Evolutionary conservation across 2,113 vertebrate genomes (phyloP), one percentile per base, ranked within the genome.

Genomic region (Piprites chloris): DNA sequence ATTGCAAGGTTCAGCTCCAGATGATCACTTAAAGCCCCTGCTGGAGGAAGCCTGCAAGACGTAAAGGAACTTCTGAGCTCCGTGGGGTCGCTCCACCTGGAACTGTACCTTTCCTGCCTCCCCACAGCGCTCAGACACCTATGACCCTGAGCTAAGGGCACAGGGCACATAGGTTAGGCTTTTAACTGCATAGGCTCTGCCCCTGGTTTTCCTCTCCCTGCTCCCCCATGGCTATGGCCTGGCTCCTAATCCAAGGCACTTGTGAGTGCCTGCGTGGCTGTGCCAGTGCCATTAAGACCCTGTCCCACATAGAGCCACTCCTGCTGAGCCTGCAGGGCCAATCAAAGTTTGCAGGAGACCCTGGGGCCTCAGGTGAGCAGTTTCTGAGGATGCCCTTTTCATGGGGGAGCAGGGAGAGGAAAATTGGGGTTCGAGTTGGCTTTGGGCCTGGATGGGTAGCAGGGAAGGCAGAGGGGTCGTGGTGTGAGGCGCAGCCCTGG

Each of bases 251-350:
- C 69, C 7, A 2, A 61, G n/a, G 11, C 35, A 19, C 28, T 27
- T 0, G 1, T 0, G 22, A 52, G 6, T 8, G 0, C 2, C 53
- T 30, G 5, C 3, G 1, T 7, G 33, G 12, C 68, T 2, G 0
- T 4, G 41, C 15, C n/a, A 35, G 21, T 2, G 10, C 39, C 2
- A 6, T 20, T 9, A 9, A 61, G 46, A 16, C n/a, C 53, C 28
- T 27, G 20, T 9, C 7, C 21, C 37, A 8, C 14, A 24, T 19
- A 14, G 49, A 18, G 52, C 18, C 12, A 3, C 42, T 63, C 22
- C 3, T 19, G n/a, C 13, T 0, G 6, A 56, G 18, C 42, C 62
- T 50, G 42, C 32, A 18, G 71, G 27, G 17, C 9, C 39, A 16
- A 53, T 28, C 65, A 13, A 37, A 65, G 41, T 12, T 6, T 24